Base-by-base conservation (phyloP, 2,797 vertebrate species). In the Natrix natrix region DNA sequence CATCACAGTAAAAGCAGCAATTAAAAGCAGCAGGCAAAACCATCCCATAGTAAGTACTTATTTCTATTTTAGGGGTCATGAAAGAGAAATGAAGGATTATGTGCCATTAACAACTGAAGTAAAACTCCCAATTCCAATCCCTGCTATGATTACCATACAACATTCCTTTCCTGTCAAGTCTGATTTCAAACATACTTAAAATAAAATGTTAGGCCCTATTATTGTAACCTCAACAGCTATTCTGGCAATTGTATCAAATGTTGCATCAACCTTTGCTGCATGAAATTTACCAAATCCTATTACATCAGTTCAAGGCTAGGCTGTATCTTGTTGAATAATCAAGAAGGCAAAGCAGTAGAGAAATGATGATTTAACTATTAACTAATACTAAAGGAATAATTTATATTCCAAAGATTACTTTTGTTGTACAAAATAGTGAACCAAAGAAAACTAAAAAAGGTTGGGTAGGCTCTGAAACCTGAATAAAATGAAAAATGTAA, bases 401-500 rank as follows among this genome's bases (percentile, higher is more conserved):
- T 32, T 43, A 93, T 87, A n/a, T 37, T 94, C 20, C 93, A 94
- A 92, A 88, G 17, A 0, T 59, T 89, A 2, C 94, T 28, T 96
- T 96, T 94, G 74, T 91, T 93, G 78, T 87, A n/a, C 86, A n/a
- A 28, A 89, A 90, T 78, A 12, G 17, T 91, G 22, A 86, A 94
- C 92, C 90, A 11, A 93, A 87, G 93, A 94, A 56, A 93, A 22
- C 89, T 26, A 32, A 93, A 7, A 59, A 59, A 89, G 83, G 13
- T 90, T 92, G 92, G 90, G 92, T 90, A 17, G 91, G 88, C 91
- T 94, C 95, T 11, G 0, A 96, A 96, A 96, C n/a, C 66, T 0
- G 59, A 94, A 78, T 94, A 69, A 91, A 95, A 95, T 93, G 92
- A 96, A 97, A 95, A 96, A 94, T 69, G 28, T 94, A 96, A 96